These are phyloP conservation scores for Lepidurus arcticus DNA, from an alignment of 1,140 invertebrate species.

Conservation along the genomic window DNA sequence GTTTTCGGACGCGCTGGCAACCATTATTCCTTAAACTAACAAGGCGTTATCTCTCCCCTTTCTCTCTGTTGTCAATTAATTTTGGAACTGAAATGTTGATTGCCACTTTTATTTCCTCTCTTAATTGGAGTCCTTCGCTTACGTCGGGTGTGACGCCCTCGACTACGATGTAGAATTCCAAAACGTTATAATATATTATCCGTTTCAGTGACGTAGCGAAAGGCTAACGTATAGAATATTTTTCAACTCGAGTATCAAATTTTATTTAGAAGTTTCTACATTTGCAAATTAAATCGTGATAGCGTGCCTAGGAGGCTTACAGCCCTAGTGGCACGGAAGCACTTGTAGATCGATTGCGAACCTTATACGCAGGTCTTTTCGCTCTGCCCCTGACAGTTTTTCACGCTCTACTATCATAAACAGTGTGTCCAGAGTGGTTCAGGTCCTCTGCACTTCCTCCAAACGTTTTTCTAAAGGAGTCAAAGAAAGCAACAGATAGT, in stretches of 20 bases:
- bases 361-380: constrained; percentile 10
- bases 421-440: too few relatives aligned
- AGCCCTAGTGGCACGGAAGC: neutral
- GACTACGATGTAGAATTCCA: neutral
- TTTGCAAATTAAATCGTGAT: neutral
- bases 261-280: neutral
- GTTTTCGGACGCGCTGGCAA: neutral
- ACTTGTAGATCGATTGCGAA: constrained; percentile 4
- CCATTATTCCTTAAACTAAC: neutral
- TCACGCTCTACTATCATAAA: neutral
- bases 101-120: neutral
- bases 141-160: neutral
- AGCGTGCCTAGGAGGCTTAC: neutral
- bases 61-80: neutral
- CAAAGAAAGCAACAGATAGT: constrained; percentile 19
- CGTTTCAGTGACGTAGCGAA: neutral
- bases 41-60: neutral
- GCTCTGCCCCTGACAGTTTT: neutral
- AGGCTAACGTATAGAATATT: neutral
- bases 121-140: neutral
- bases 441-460: neutral
- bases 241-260: neutral
- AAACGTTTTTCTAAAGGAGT: neutral
- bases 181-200: neutral
- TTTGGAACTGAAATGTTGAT: neutral